Conservation (phyloP, 1,140 invertebrate genomes). For the Pseudoatta argentina region DNA sequence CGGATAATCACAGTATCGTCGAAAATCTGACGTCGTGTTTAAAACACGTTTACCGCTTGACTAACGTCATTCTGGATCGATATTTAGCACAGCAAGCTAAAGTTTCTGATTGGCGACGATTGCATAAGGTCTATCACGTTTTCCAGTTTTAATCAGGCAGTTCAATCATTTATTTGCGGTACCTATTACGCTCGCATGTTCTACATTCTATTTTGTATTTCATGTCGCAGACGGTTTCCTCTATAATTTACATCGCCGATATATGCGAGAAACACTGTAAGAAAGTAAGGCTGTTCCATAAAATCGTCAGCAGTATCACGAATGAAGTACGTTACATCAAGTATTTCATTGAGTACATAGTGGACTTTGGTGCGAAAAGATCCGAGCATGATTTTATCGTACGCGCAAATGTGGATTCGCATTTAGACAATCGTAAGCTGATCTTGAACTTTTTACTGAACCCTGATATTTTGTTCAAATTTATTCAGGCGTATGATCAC, state of each 20-base stretch:
- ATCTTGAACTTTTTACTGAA: neutral
- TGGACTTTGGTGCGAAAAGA: conserved; percentile 90
- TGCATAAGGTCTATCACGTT: conserved; percentile 86
- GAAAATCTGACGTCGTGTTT: conserved; percentile 87
- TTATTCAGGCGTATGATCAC: too few species aligned
- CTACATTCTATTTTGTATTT: conserved; percentile 55
- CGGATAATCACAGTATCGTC: conserved; percentile 87
- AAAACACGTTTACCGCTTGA: conserved; percentile 88
- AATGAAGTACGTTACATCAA: conserved; percentile 88
- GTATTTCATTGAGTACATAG: conserved; percentile 86
- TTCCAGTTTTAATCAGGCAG: conserved; percentile 33
- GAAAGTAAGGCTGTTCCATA: conserved; percentile 86
- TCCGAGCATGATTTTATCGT: conserved; percentile 89
- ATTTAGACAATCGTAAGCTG: conserved; percentile 89
- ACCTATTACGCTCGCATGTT: neutral
- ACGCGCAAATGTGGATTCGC: conserved; percentile 89
- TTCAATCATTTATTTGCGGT: neutral
- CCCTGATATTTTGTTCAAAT: too few species aligned
- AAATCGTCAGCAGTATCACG: conserved; percentile 87
- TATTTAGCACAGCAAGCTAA: conserved; percentile 87
- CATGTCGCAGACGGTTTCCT: conserved; percentile 88
- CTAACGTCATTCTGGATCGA: conserved; percentile 77
- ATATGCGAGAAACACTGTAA: conserved; percentile 86
- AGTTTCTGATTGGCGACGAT: conserved; percentile 89
- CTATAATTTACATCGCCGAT: conserved; percentile 89